These are phyloP conservation scores for Dromococcyx pavoninus DNA, from an alignment of 2,797 vertebrate genomes.

Conservation along the genomic window DNA sequence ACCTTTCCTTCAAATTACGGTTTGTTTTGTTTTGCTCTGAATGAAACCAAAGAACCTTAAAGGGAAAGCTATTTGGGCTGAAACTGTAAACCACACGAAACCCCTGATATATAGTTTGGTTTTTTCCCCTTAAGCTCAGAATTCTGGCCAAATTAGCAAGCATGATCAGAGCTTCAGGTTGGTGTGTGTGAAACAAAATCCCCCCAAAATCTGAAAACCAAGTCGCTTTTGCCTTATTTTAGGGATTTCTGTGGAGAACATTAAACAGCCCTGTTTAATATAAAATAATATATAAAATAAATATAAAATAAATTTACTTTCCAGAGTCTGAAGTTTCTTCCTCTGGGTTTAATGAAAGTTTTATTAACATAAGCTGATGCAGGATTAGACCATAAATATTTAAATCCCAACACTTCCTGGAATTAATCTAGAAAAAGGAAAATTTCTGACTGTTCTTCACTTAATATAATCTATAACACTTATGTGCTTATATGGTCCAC, in stretches of 20 bases:
- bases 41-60: not conserved
- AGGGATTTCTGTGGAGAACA: slow-evolving; percentile 14
- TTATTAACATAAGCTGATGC: slow-evolving; percentile 57
- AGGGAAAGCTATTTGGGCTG: not conserved
- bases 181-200: not conserved
- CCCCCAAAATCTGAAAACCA: not conserved
- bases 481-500: not conserved
- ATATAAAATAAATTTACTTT: slow-evolving; percentile 52
- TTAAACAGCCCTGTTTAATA: slow-evolving; percentile 21
- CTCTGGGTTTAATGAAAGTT: slow-evolving; percentile 19
- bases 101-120: not conserved
- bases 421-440: slow-evolving; percentile 28
- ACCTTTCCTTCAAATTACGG: not conserved
- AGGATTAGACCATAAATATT: slow-evolving; percentile 46
- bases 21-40: not conserved
- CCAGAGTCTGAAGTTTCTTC: slow-evolving; percentile 42
- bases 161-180: not conserved
- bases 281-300: no score
- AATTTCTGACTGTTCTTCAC: not conserved
- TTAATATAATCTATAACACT: not conserved
- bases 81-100: slow-evolving; percentile 1
- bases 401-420: slow-evolving; percentile 47
- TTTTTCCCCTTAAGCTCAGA: not conserved
- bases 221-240: slow-evolving; percentile 10
- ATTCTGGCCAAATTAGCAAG: slow-evolving; percentile 10